Evolutionary conservation across 2,888 invertebrate genomes (phyloP).

Genomic region (Orthonychiurus folsomi): DNA sequence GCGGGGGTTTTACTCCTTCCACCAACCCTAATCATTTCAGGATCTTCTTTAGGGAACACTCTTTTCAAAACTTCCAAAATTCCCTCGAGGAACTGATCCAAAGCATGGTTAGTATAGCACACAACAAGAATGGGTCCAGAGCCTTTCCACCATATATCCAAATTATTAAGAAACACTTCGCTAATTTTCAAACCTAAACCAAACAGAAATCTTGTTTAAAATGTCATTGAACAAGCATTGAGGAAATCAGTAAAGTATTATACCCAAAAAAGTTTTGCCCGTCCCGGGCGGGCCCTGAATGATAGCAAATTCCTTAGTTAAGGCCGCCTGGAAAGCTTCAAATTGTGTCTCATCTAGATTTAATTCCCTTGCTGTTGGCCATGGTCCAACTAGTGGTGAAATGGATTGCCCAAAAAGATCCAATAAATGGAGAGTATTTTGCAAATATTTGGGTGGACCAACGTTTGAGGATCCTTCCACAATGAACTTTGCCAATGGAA

Average conservation of each 20-base stretch:
- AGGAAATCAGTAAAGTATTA: neutral
- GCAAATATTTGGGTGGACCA: slow-evolving; percentile 46
- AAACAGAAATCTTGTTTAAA: neutral
- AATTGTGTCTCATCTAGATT: slow-evolving; percentile 59
- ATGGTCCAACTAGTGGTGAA: slow-evolving; percentile 40
- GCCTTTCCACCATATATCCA: slow-evolving; percentile 44
- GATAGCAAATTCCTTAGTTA: slow-evolving; percentile 62
- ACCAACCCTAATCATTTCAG: slow-evolving; percentile 59
- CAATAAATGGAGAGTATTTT: slow-evolving; percentile 15
- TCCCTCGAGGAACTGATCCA: slow-evolving; percentile 75
- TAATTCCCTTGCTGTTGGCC: slow-evolving; percentile 48
- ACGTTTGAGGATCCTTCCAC: slow-evolving; percentile 47
- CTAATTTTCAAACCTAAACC: slow-evolving; percentile 65
- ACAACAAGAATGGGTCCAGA: slow-evolving; percentile 63
- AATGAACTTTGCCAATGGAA: slow-evolving; percentile 63
- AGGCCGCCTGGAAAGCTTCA: slow-evolving; percentile 57
- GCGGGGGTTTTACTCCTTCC: slow-evolving; percentile 56
- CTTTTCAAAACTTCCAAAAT: slow-evolving; percentile 46
- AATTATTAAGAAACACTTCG: slow-evolving; percentile 56
- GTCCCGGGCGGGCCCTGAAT: slow-evolving; percentile 62
- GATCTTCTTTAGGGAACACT: slow-evolving; percentile 43
- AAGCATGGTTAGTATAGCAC: slow-evolving; percentile 75
- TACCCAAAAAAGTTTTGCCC: slow-evolving; percentile 46
- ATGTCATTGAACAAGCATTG: slow-evolving; percentile 1
- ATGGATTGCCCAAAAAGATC: neutral